phyloP scores from a whole-genome alignment of 1,140 invertebrate genomes.

The Panagrolaimus sp. region DNA sequence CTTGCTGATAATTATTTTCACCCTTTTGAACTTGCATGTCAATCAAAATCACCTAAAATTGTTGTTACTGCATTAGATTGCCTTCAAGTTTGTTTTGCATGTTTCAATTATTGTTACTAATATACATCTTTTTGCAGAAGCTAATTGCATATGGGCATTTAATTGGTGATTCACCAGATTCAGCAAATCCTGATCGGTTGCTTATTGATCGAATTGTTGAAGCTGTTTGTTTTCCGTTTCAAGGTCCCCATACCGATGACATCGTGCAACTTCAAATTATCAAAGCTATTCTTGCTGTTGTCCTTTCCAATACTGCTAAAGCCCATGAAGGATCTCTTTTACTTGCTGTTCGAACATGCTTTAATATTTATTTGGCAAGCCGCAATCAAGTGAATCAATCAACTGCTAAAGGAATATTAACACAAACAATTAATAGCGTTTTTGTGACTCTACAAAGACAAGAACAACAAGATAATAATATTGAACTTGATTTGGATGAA shows the following conservation, averaged over 20 bases:
- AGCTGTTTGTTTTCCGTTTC: conserved; percentile 92
- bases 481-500: conserved; percentile 10
- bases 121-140: conserved; percentile 69
- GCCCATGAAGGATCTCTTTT: conserved; percentile 94
- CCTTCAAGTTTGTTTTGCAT: conserved; percentile 60
- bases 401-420: conserved; percentile 94
- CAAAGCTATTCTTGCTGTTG: conserved; percentile 84
- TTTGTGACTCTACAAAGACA: conserved; percentile 85
- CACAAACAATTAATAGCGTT: conserved; percentile 97
- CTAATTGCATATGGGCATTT: conserved; percentile 96
- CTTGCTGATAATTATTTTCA: conserved; percentile 94
- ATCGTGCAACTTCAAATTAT: conserved; percentile 97
- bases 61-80: conserved; percentile 93
- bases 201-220: conserved; percentile 94
- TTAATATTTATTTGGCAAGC: conserved; percentile 95
- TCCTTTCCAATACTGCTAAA: conserved; percentile 93
- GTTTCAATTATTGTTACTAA: no score
- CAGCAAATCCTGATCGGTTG: conserved; percentile 72
- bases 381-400: conserved; percentile 97
- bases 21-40: conserved; percentile 94
- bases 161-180: conserved; percentile 85
- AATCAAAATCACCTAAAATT: conserved; percentile 87
- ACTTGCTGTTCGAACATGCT: conserved; percentile 84
- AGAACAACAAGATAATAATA: conserved; percentile 33
- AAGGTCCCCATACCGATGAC: conserved; percentile 93